Conservation (phyloP, 2,888 invertebrate species). For the Dioctria rufipes region DNA sequence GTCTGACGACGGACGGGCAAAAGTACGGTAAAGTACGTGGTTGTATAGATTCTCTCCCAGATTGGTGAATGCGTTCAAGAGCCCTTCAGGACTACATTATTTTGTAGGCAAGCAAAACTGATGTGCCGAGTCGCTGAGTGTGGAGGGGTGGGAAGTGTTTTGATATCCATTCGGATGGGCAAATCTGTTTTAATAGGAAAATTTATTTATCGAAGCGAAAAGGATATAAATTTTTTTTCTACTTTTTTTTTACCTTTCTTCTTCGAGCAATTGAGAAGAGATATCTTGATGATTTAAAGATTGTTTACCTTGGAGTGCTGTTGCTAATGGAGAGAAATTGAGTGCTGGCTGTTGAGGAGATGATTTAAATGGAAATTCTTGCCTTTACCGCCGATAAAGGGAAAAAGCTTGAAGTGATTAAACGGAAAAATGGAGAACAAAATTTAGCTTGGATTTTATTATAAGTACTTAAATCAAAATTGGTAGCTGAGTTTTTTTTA, state of each 20-base stretch:
- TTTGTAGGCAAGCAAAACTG: background rate
- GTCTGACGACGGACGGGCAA: slow-evolving; percentile 8
- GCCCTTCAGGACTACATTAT: slow-evolving; percentile 26
- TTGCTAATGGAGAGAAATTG: slow-evolving; percentile 46
- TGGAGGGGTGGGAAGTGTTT: slow-evolving; percentile 16
- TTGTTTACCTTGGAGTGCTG: slow-evolving; percentile 43
- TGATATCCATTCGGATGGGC: slow-evolving; percentile 36
- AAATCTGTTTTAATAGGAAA: slow-evolving; percentile 51
- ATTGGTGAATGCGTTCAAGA: slow-evolving; percentile 15
- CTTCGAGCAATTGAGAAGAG: background rate
- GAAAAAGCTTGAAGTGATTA: slow-evolving; percentile 1
- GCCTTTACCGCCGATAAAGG: background rate
- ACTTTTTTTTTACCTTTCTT: background rate
- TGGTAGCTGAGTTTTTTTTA: too few relatives aligned
- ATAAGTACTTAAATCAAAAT: too few relatives aligned
- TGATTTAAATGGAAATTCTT: slow-evolving; percentile 29
- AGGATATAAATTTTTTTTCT: slow-evolving; percentile 35
- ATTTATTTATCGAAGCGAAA: slow-evolving; percentile 51
- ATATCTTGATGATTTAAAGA: slow-evolving; percentile 49
- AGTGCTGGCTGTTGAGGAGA: slow-evolving; percentile 18
- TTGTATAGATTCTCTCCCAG: slow-evolving; percentile 9
- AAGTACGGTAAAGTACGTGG: slow-evolving; percentile 13
- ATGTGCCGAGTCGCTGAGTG: too few relatives aligned
- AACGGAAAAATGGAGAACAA: slow-evolving; percentile 19
- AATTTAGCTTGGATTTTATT: background rate